Percentiles rank a stretch among this genome's conserved stretches.
phyloP scores from a whole-genome alignment of 2,797 vertebrate genomes.

The Mormyrus proboscirostris region DNA sequence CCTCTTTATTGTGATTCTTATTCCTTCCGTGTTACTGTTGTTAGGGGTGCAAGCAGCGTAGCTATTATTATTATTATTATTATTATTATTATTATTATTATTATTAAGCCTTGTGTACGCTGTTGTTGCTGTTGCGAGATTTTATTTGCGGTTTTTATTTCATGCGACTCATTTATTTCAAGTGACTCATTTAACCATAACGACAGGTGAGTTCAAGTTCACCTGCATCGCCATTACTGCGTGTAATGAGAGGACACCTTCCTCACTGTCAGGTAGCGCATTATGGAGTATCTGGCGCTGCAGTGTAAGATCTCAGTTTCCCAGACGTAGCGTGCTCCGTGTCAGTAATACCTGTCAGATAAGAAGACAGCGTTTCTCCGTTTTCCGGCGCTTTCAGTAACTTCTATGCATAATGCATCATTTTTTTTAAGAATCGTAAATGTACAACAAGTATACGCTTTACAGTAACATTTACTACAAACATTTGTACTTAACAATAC shows the following conservation, averaged over 20 bases:
- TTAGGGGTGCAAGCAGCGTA: not conserved
- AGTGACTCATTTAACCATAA: not conserved
- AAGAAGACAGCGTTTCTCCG: not conserved
- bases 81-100: not conserved
- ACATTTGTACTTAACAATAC: not conserved
- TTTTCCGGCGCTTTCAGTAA: not conserved
- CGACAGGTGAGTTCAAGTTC: not conserved
- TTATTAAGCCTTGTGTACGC: not conserved
- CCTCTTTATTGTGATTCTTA: not conserved
- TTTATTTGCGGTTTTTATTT: not conserved
- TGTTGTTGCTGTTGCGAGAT: not conserved
- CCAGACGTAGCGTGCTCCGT: not conserved
- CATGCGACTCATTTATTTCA: not conserved
- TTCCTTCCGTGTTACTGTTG: not conserved
- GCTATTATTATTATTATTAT: not conserved
- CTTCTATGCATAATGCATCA: not conserved
- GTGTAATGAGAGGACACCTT: not conserved
- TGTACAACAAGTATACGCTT: not conserved
- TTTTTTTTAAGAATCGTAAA: not conserved
- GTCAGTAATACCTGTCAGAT: not conserved
- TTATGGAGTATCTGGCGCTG: not conserved
- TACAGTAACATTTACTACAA: not conserved
- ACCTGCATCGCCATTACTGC: not conserved
- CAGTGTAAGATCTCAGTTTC: not conserved
- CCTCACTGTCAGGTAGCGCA: not conserved